Base-by-base conservation (phyloP, 2,113 vertebrate genomes). In the Puntigrus tetrazona region DNA sequence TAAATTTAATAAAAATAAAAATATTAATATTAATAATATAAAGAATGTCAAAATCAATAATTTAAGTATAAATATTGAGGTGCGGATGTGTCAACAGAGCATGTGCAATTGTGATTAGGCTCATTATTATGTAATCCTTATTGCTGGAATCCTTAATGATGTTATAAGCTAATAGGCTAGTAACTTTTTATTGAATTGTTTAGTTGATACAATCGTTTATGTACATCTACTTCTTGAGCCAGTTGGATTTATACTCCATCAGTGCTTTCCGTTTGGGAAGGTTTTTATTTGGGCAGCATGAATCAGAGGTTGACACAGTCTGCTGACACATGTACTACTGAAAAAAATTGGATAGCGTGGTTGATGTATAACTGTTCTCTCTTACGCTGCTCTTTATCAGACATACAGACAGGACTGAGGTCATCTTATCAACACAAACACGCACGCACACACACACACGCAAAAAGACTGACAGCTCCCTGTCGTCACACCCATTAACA, bases 361-460 rank as follows among this genome's bases (percentile, higher is more conserved):
- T 63, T 59, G 22, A 81, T 89, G 85, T 90, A 80, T 59, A 88
- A 92, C 65, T 84, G 34, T 65, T 50, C 76, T 65, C 2, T 20
- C 61, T 61, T 79, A 88, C 65, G 31, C 79, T 11, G 7, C 59
- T 69, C 61, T 85, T 92, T 94, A 94, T 93, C 92, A 78, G 27
- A 63, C 86, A 84, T 70, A 75, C 88, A 88, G 84, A 87, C 59
- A 27, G 52, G 16, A 55, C 43, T 34, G 31, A 41, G 14, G 38
- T 18, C 72, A 78, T 84, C 91, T 94, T 94, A 94, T 95, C 94
- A 88, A 16, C 41, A 43, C 47, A 80, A 84, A 86, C 84, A 41
- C 50, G 78, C 85, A 85, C 83, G 78, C 61, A n/a, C n/a, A n/a
- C n/a, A n/a, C n/a, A 65, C 82, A 77, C 86, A 87, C 88, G 83